Evolutionary conservation across 2,797 vertebrate genomes (phyloP).

Genomic region (Toxotes lorentzi): DNA sequence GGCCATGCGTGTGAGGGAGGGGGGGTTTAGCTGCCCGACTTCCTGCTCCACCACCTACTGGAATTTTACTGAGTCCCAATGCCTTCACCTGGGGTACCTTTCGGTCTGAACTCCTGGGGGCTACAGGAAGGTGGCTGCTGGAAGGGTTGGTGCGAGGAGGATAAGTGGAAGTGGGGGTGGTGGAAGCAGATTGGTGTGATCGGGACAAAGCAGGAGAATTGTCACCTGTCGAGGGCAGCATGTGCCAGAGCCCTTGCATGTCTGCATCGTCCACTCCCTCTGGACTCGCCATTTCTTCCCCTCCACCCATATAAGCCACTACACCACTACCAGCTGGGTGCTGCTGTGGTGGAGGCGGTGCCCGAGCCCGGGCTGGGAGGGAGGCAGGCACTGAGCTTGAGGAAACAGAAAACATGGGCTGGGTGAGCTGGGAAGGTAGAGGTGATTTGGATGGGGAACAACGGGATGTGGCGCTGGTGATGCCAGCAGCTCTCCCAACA

Average conservation of each 20-base stretch:
- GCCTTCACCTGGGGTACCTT: conserved; percentile 85
- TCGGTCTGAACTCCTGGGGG: conserved; percentile 72
- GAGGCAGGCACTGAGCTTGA: conserved; percentile 65
- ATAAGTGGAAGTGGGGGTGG: conserved; percentile 66
- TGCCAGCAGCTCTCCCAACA: conserved; percentile 58
- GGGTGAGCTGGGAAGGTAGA: conserved; percentile 71
- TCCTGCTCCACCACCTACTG: conserved; percentile 78
- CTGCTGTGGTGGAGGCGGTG: conserved; percentile 74
- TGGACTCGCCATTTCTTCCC: conserved; percentile 99
- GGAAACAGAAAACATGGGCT: conserved; percentile 69
- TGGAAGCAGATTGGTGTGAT: conserved; percentile 62
- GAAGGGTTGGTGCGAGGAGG: conserved; percentile 65
- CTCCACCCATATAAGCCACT: conserved; percentile 97
- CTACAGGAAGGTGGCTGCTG: conserved; percentile 60
- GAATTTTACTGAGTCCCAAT: conserved; percentile 89
- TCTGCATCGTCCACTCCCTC: conserved; percentile 94
- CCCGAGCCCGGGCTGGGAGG: conserved; percentile 70
- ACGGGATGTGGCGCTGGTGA: conserved; percentile 42
- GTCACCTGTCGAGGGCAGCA: conserved; percentile 91
- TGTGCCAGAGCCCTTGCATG: conserved; percentile 97
- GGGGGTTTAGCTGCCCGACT: conserved; percentile 71
- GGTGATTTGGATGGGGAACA: conserved; percentile 78
- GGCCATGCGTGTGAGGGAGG: conserved; percentile 72
- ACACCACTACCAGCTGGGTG: conserved; percentile 89
- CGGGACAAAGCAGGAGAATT: conserved; percentile 82